Base-by-base conservation (phyloP, 2,113 vertebrate genomes). In the Fregata magnificens region DNA sequence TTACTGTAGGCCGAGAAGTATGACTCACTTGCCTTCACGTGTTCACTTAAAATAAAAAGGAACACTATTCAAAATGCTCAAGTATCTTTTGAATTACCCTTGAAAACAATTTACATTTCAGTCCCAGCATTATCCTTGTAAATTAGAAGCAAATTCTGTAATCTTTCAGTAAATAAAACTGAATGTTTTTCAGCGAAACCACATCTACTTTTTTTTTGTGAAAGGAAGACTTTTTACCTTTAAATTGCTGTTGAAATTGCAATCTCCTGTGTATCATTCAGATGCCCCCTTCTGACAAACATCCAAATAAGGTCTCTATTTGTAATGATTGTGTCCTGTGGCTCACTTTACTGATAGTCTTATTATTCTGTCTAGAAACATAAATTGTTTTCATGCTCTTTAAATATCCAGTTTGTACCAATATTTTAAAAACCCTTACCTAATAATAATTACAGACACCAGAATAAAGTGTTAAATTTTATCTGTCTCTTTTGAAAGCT, bases 111-210 rank as follows among this genome's bases (percentile, higher is more conserved):
- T 90, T 47, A 36, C 9, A 34, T 71, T 78, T 92, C 72, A 82
- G 16, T 93, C 52, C 6, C 1, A 4, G 10, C 36, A 87, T 50
- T 89, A 31, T 73, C 16, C 34, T 76, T 74, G 50, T 50, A 82
- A 87, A 92, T 76, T 77, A 90, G 22, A 89, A 93, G 42, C 13
- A 96, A 86, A 73, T 80, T 61, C 22, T 50, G 19, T 85, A 65
- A 85, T 85, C 6, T 55, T 91, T 82, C 66, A 65, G 56, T 81
- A 95, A 93, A 94, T 74, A 93, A 95, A 83, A 86, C 13, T 26
- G 20, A 28, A 45, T 16, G 62, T 16, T 95, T 88, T 90, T 63
- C 67, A 84, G 36, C 26, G 80, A 80, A 85, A 69, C 21, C 31
- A 47, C 34, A 82, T 50, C 42, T 79, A 28, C 11, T 11, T 5